phyloP scores from a whole-genome alignment of 2,113 vertebrate genomes.

The Carettochelys insculpta region DNA sequence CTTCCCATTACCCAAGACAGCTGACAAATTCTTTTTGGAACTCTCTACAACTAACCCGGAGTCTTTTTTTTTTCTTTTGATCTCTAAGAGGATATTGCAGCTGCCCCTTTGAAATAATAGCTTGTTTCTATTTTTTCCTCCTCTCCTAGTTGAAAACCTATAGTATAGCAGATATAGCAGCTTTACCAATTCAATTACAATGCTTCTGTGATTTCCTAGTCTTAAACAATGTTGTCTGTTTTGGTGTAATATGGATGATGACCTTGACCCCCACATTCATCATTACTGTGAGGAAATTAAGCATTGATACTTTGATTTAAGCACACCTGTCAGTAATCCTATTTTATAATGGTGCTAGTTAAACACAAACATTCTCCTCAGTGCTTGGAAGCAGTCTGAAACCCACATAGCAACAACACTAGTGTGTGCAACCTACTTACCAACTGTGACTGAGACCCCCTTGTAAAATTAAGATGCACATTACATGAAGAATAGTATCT shows the following conservation, averaged over 20 bases:
- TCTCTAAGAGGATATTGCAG: not conserved
- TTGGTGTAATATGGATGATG: not conserved
- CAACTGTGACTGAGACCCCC: not conserved
- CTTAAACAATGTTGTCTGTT: not conserved
- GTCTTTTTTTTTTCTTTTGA: not conserved
- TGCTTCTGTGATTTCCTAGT: not conserved
- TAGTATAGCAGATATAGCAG: not conserved
- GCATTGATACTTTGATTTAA: not conserved
- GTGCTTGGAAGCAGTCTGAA: not conserved
- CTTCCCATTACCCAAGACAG: not conserved
- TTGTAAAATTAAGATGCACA: not conserved
- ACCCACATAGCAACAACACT: fast-evolving
- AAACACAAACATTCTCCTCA: not conserved
- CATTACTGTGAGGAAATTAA: not conserved
- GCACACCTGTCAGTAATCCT: not conserved
- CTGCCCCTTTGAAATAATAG: not conserved
- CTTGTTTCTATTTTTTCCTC: not conserved
- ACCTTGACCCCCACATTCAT: not conserved
- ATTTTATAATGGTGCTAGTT: not conserved
- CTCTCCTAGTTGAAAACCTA: not conserved
- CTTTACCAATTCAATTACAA: fast-evolving
- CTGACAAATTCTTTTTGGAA: not conserved
- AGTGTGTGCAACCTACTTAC: not conserved
- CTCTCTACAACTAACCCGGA: not conserved
- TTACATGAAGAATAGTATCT: not conserved